phyloP scores from a whole-genome alignment of 2,888 invertebrate species.

The Mycogona germanica region DNA sequence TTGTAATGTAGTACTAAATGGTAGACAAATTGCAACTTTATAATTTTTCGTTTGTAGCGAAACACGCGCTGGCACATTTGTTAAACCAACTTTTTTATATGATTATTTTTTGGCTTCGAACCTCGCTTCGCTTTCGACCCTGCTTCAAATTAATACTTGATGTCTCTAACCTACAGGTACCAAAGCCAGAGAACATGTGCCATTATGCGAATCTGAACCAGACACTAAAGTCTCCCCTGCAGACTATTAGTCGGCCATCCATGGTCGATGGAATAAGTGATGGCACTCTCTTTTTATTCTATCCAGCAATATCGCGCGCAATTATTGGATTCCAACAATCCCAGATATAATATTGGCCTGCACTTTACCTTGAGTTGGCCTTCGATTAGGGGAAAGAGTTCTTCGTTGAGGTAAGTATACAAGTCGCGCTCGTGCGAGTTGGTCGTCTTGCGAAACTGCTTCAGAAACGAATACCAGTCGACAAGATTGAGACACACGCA shows the following conservation, averaged over 20 bases:
- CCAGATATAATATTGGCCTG: neutral
- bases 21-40: no score
- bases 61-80: no score
- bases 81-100: no score
- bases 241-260: no score
- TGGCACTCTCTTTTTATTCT: no score
- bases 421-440: constrained; percentile 27
- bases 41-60: no score
- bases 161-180: neutral
- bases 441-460: constrained; percentile 27
- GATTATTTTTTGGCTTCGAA: no score
- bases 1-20: no score
- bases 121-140: no score
- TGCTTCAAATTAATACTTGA: no score
- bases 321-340: neutral
- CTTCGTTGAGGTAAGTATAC: constrained; percentile 26
- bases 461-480: constrained; percentile 27
- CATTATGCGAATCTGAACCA: neutral
- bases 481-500: constrained; percentile 26
- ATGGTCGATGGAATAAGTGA: no score
- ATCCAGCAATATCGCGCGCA: neutral
- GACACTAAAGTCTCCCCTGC: no score
- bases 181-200: constrained; percentile 8
- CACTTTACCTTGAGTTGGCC: constrained; percentile 27
- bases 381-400: constrained; percentile 28